A percentile compares a stretch with the other conserved stretches of the same genome.
These are phyloP conservation scores for Chromoteleia sp. DNA, from an alignment of 2,888 invertebrate genomes.

Conservation along the genomic window DNA sequence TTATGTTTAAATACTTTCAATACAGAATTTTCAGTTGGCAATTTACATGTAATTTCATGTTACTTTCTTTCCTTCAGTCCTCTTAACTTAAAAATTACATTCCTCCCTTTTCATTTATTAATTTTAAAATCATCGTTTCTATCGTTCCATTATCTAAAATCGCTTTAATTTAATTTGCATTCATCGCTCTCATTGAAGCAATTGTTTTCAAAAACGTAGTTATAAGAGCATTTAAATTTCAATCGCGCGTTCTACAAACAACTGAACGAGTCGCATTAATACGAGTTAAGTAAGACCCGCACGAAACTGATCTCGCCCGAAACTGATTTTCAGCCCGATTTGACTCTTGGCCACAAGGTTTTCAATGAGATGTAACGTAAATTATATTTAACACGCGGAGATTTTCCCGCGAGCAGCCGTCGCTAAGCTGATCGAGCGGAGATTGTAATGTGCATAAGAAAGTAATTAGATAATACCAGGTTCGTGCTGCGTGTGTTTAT, in stretches of 20 bases:
- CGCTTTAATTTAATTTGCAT: too few species aligned
- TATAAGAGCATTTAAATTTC: conserved; percentile 20
- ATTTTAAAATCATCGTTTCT: too few species aligned
- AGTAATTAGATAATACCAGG: conserved; percentile 65
- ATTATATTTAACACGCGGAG: conserved; percentile 43
- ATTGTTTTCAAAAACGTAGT: not conserved
- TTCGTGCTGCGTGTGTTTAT: conserved; percentile 58
- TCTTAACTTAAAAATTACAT: too few species aligned
- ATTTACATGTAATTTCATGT: too few species aligned
- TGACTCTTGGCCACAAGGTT: conserved; percentile 10
- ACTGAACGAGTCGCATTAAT: conserved; percentile 10
- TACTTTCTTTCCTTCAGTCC: too few species aligned
- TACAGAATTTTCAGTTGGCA: too few species aligned
- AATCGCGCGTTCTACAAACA: not conserved
- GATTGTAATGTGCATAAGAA: conserved; percentile 61
- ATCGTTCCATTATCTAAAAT: too few species aligned
- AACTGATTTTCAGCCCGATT: conserved; percentile 26
- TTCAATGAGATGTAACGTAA: conserved; percentile 39
- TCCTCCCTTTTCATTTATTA: too few species aligned
- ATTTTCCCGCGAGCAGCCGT: conserved; percentile 53
- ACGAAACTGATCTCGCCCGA: conserved; percentile 24
- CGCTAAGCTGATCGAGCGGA: conserved; percentile 45
- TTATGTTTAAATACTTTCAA: too few species aligned
- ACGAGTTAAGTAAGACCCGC: conserved; percentile 25
- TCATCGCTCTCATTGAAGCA: not conserved